Conservation (phyloP, 2,797 vertebrate species). For the Pangasius larnaudii region DNA sequence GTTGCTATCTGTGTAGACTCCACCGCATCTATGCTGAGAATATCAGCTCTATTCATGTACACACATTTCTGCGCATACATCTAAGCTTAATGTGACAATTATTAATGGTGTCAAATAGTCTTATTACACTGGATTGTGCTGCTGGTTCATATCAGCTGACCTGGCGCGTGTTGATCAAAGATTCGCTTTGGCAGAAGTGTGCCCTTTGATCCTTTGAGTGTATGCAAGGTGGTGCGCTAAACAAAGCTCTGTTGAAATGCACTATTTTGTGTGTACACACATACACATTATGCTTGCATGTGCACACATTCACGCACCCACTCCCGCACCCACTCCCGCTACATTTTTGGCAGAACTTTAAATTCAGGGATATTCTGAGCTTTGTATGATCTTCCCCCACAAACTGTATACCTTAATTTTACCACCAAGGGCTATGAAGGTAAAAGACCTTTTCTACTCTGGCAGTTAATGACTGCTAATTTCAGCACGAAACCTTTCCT, state of each 20-base stretch:
- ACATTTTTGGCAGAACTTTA: neutral
- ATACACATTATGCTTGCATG: neutral
- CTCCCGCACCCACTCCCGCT: neutral
- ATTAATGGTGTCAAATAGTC: neutral
- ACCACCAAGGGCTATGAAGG: neutral
- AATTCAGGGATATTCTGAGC: neutral
- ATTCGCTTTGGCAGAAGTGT: constrained; percentile 22
- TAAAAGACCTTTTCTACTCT: neutral
- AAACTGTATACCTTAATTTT: neutral
- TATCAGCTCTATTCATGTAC: neutral
- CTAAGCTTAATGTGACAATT: neutral
- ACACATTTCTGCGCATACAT: neutral
- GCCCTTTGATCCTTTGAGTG: constrained; percentile 33
- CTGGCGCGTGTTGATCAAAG: constrained; percentile 34
- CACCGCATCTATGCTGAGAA: neutral
- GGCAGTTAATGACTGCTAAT: constrained; percentile 1
- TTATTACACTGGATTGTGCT: neutral
- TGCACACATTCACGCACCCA: neutral
- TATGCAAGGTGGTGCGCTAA: constrained; percentile 26
- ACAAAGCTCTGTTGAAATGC: constrained; percentile 31
- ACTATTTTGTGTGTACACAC: neutral
- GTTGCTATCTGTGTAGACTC: neutral
- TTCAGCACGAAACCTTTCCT: neutral
- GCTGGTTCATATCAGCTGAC: neutral
- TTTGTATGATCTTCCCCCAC: neutral